Evolutionary conservation across 1,140 invertebrate species (phyloP).

Genomic region (Galleria mellonella): DNA sequence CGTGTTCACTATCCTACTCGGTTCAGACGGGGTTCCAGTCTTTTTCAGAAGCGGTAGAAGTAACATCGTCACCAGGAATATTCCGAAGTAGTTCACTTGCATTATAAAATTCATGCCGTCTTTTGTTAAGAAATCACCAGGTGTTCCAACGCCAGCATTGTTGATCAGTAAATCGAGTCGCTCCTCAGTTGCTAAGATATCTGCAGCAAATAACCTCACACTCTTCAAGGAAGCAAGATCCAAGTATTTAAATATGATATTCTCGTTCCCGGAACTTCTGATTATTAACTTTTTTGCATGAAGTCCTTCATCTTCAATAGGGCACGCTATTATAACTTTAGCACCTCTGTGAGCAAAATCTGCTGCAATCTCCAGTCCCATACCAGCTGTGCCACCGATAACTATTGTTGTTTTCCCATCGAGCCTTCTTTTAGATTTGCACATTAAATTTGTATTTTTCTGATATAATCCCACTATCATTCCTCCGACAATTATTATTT

Average conservation of each 20-base stretch:
- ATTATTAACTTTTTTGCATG: conserved; percentile 38
- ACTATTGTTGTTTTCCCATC: conserved; percentile 83
- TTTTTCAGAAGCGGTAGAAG: conserved; percentile 76
- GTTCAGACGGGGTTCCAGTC: conserved; percentile 41
- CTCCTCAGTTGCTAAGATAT: conserved; percentile 68
- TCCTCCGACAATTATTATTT: conserved; percentile 3
- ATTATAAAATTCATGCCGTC: conserved; percentile 82
- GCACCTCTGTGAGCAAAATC: conserved; percentile 81
- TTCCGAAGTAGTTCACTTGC: conserved; percentile 80
- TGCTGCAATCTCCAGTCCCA: conserved; percentile 84
- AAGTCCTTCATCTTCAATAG: conserved; percentile 68
- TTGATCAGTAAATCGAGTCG: conserved; percentile 81
- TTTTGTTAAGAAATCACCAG: conserved; percentile 44
- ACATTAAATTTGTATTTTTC: conserved; percentile 33
- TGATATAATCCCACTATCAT: conserved; percentile 12
- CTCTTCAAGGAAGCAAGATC: conserved; percentile 42
- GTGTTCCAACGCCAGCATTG: conserved; percentile 80
- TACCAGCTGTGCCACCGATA: conserved; percentile 89
- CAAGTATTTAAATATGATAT: conserved; percentile 40
- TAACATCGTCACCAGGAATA: conserved; percentile 82
- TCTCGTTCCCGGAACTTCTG: conserved; percentile 31
- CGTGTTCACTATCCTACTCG: conserved; percentile 80
- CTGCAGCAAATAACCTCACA: conserved; percentile 30
- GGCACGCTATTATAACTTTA: conserved; percentile 84
- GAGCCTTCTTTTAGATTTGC: conserved; percentile 45